Evolutionary conservation across 2,113 vertebrate species (phyloP), one percentile per base, ranked within the genome.

Genomic region (Tachysurus fulvidraco): DNA sequence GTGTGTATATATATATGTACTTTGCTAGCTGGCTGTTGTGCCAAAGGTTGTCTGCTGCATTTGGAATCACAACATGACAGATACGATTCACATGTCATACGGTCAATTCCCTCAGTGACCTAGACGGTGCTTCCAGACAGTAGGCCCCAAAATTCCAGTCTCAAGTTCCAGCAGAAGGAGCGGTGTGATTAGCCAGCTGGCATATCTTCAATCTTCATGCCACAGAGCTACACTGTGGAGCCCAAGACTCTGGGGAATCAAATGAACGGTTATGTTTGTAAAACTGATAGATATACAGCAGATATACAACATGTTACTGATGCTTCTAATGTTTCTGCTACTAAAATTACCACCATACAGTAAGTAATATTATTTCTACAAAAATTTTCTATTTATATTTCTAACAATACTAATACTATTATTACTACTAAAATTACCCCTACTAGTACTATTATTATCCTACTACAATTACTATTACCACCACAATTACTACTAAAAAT

Each of bases 131-230:
- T 60, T 74, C 36, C 78, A 86, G 64, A 71, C 65, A 50, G 65
- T 30, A 62, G 30, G 54, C 54, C 65, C 78, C 21, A 36, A 74
- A 71, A 86, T 82, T 73, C 65, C 85, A 52, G 79, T 60, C 65
- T 86, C 79, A 50, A 54, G 85, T 86, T 86, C 57, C 85, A 86
- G 85, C n/a, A 21, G 73, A 81, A 44, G 36, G 54, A 86, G 65
- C 50, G 3, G 28, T 9, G 50, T 69, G 52, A 86, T 73, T 50
- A 73, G 36, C 23, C 78, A 86, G 85, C 85, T 86, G 85, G 65
- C 79, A 11, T 25, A 67, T 80, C 67, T 74, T 84, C 83, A 67
- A 80, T 80, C 76, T 80, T 86, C 84, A 67, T 86, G 84, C 77
- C 84, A 69, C 76, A 19, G 19, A 57, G 84, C 60, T 78, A 36